Evolutionary conservation across 92 coral and sea anemone genomes (phyloP).

Genomic region (Montipora capitata): DNA sequence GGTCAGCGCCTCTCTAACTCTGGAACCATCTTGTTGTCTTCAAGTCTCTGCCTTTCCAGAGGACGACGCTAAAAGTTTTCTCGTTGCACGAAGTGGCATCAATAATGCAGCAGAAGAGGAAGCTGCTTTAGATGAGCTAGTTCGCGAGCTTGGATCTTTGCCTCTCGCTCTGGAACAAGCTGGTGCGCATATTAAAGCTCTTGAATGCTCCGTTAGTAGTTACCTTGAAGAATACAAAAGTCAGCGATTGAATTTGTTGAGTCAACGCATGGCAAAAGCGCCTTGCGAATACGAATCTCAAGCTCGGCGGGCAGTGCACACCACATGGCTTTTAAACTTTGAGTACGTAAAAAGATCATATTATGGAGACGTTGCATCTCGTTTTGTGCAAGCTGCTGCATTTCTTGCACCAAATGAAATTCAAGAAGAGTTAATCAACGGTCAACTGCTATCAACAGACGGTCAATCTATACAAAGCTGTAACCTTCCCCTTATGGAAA

Average conservation of each 20-base stretch:
- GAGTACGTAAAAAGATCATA: conserved; percentile 42
- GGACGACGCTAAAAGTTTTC: conserved; percentile 67
- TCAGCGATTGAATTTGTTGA: conserved; percentile 61
- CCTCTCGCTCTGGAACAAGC: conserved; percentile 50
- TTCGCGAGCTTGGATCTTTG: conserved; percentile 58
- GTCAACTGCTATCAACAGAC: conserved; percentile 10
- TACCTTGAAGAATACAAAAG: conserved; percentile 71
- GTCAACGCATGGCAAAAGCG: conserved; percentile 53
- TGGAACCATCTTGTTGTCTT: conserved; percentile 52
- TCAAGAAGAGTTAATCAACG: conserved; percentile 44
- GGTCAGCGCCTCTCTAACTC: conserved; percentile 47
- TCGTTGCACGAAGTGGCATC: conserved; percentile 48
- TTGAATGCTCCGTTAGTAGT: conserved; percentile 40
- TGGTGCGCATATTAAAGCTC: conserved; percentile 72
- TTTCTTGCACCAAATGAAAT: conserved; percentile 52
- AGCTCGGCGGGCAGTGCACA: conserved; percentile 76
- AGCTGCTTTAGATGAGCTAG: conserved; percentile 46
- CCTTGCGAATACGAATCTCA: conserved; percentile 63
- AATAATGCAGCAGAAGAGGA: conserved; percentile 13
- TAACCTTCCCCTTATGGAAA: background rate
- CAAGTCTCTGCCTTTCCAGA: conserved; percentile 42
- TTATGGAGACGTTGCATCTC: conserved; percentile 25
- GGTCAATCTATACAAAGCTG: background rate
- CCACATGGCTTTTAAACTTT: conserved; percentile 77
- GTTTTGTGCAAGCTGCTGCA: conserved; percentile 40